Percentiles rank a stretch among this genome's conserved stretches.
Conservation (phyloP, 2,888 invertebrate genomes). For the Drosophila mayaguana region DNA sequence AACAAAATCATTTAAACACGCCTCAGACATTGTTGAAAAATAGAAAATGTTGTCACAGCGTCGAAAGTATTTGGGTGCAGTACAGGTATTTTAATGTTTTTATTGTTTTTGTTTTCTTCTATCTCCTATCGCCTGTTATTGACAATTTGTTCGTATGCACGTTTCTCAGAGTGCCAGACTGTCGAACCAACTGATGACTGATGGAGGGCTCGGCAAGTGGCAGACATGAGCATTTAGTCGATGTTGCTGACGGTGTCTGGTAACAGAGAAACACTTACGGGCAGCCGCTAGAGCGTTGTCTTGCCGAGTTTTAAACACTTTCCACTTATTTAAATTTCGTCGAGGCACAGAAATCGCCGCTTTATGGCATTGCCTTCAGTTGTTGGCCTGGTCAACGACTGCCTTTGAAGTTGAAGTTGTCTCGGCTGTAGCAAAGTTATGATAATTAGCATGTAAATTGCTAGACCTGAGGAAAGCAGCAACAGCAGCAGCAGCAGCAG, state of each 20-base stretch:
- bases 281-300: conserved; percentile 12
- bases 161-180: conserved; percentile 16
- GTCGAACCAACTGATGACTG: conserved; percentile 27
- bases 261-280: conserved; percentile 39
- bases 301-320: conserved; percentile 63
- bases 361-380: conserved; percentile 38
- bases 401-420: conserved; percentile 38
- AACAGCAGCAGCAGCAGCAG: conserved; percentile 6
- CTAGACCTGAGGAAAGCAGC: conserved; percentile 61
- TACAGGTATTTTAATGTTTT: conserved; percentile 51
- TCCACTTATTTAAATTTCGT: conserved; percentile 80
- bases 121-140: conserved; percentile 36
- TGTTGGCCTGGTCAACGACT: conserved; percentile 48
- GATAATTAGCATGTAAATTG: conserved; percentile 79
- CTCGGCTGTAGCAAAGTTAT: conserved; percentile 62
- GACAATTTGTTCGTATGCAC: conserved; percentile 50
- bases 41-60: conserved; percentile 64
- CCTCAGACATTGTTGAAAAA: conserved; percentile 51
- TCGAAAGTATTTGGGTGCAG: conserved; percentile 67
- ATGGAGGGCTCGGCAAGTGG: conserved; percentile 47
- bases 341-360: conserved; percentile 55
- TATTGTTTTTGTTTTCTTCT: conserved; percentile 16
- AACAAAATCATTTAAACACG: conserved; percentile 43
- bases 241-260: conserved; percentile 34
- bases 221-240: conserved; percentile 34